phyloP scores from a whole-genome alignment of 2,113 vertebrate species.

The Diphyllodes magnificus region DNA sequence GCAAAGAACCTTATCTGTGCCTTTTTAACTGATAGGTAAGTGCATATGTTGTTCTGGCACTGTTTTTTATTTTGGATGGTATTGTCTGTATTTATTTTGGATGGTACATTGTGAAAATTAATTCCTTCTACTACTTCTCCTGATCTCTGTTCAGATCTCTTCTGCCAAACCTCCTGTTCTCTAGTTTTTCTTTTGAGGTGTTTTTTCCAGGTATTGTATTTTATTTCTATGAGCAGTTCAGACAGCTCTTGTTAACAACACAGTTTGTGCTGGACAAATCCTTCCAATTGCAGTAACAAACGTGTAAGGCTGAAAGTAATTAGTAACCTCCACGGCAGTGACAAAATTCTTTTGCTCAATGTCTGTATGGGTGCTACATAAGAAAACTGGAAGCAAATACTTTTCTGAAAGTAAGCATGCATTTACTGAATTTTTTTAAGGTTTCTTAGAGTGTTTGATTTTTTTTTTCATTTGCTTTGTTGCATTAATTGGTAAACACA shows the following conservation, averaged over 20 bases:
- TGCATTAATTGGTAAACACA: not conserved
- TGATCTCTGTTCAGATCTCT: not conserved
- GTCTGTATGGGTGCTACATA: not conserved
- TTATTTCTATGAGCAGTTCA: not conserved
- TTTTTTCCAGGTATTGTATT: not conserved
- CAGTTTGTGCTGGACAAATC: not conserved
- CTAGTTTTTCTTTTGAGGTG: not conserved
- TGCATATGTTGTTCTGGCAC: not conserved
- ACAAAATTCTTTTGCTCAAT: not conserved
- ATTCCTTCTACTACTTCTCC: not conserved
- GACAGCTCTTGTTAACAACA: not conserved
- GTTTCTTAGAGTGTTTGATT: not conserved
- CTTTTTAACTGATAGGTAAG: conserved; percentile 95
- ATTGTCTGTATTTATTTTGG: not conserved
- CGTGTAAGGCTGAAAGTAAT: not conserved
- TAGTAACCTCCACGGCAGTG: not conserved
- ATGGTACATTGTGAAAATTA: not conserved
- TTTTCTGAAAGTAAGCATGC: not conserved
- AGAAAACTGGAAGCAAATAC: not conserved
- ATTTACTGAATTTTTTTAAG: not conserved
- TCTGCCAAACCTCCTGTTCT: not conserved
- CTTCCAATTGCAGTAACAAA: not conserved
- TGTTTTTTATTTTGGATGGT: not conserved
- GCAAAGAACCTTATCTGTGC: conserved; percentile 98
- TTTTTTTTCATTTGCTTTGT: not conserved